Evolutionary conservation across 2,113 vertebrate genomes (phyloP).

Genomic region (Pogona vitticeps): DNA sequence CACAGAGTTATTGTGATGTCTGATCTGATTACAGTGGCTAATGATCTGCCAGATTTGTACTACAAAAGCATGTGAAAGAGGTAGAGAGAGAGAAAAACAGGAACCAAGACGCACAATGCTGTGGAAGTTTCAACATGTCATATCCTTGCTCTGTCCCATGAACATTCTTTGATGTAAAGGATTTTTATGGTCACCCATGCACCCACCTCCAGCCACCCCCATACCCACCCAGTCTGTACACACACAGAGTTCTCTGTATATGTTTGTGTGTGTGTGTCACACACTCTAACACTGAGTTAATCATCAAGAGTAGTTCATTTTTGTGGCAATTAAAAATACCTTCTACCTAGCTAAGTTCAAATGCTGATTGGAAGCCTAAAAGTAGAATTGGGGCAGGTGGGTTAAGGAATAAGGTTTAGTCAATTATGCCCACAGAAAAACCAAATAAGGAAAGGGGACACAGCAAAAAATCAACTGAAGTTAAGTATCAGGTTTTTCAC

Average conservation of each 20-base stretch:
- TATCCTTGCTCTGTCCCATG: not conserved
- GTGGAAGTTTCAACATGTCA: not conserved
- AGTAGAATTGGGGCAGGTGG: no score
- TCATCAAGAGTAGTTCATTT: not conserved
- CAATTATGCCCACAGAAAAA: not conserved
- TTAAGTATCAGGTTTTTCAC: no score
- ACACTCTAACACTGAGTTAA: not conserved
- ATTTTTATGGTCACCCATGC: not conserved
- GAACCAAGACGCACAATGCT: not conserved
- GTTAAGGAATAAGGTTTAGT: no score
- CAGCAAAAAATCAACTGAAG: not conserved
- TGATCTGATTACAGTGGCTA: slow-evolving; percentile 18
- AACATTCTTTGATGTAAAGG: not conserved
- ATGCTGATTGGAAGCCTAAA: no score
- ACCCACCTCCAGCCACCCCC: not conserved
- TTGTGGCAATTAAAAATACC: not conserved
- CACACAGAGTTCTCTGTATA: no score
- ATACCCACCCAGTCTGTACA: not conserved
- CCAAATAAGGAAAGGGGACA: not conserved
- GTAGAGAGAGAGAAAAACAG: slow-evolving; percentile 9
- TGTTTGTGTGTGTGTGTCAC: no score
- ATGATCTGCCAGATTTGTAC: not conserved
- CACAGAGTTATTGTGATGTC: slow-evolving; percentile 32
- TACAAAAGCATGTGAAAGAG: not conserved
- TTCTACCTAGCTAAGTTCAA: not conserved